A percentile compares a stretch with the other conserved stretches of the same genome.
Evolutionary conservation across 2,797 vertebrate genomes (phyloP).

Genomic region (Cheirogaleus major): DNA sequence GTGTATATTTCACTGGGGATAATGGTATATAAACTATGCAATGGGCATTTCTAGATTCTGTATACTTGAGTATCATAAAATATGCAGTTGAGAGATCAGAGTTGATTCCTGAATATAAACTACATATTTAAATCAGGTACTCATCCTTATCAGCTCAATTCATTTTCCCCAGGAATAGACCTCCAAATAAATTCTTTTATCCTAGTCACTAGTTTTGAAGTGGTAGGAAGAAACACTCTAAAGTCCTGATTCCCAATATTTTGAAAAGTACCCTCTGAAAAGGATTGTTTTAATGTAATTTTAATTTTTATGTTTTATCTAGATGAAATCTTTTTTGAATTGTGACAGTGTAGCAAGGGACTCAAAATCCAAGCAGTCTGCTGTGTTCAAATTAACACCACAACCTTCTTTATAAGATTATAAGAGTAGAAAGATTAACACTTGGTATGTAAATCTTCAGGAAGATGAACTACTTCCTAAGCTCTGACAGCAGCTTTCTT

Average conservation of each 20-base stretch:
- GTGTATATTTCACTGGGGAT: not conserved
- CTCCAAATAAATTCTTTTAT: not conserved
- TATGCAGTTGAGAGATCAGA: slow-evolving; percentile 20
- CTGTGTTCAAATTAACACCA: slow-evolving; percentile 64
- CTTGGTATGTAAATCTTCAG: slow-evolving; percentile 19
- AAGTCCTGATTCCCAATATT: slow-evolving; percentile 17
- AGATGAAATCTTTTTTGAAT: slow-evolving; percentile 45
- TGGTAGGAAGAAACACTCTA: not conserved
- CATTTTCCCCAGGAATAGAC: not conserved
- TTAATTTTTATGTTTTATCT: slow-evolving; percentile 50
- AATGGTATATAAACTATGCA: not conserved
- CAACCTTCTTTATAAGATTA: slow-evolving; percentile 48
- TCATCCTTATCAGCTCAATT: slow-evolving; percentile 25
- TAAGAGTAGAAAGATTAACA: slow-evolving; percentile 66
- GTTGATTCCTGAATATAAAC: not conserved
- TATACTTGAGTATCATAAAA: not conserved
- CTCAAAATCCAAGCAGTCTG: slow-evolving; percentile 25
- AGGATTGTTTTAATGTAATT: not conserved
- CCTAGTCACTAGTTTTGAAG: slow-evolving; percentile 33
- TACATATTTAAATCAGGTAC: not conserved
- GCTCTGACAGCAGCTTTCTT: slow-evolving; percentile 61
- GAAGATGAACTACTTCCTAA: not conserved
- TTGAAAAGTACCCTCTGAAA: slow-evolving; percentile 38
- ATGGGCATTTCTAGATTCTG: not conserved
- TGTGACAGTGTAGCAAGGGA: slow-evolving; percentile 23